Conservation (phyloP, 2,113 vertebrate genomes). For the Pterophyllum scalare region DNA sequence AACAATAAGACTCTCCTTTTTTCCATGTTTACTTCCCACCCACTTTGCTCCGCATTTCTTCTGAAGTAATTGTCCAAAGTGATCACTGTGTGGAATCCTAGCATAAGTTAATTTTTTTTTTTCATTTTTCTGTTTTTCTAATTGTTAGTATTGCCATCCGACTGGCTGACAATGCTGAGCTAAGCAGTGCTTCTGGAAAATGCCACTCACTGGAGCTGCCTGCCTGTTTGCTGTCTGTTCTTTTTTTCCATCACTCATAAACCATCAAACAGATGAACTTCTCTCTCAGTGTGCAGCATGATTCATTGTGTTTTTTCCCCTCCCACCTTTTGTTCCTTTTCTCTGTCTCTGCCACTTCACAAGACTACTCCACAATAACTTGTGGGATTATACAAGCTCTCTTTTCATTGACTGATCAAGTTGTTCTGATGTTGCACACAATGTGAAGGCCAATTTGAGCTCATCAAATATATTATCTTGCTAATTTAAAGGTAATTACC, state of each 20-base stretch:
- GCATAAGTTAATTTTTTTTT: not conserved
- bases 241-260: slow-evolving; percentile 15
- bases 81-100: not conserved
- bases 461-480: not conserved
- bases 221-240: slow-evolving; percentile 17
- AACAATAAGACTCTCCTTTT: not conserved
- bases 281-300: not conserved
- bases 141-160: slow-evolving; percentile 1
- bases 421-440: not conserved
- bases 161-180: not conserved
- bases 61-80: not conserved
- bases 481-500: not conserved
- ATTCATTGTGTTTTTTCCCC: slow-evolving; percentile 39
- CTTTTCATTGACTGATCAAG: slow-evolving; percentile 26
- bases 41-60: slow-evolving; percentile 4
- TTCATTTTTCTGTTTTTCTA: not conserved
- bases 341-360: slow-evolving; percentile 39
- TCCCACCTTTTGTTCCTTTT: slow-evolving; percentile 37
- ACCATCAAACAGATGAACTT: slow-evolving; percentile 31
- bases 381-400: slow-evolving; percentile 29
- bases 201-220: not conserved
- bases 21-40: not conserved
- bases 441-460: not conserved
- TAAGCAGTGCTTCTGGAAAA: not conserved
- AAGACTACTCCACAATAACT: slow-evolving; percentile 17